These are phyloP conservation scores for Sylvia atricapilla DNA, from an alignment of 2,113 vertebrate genomes.

Conservation along the genomic window DNA sequence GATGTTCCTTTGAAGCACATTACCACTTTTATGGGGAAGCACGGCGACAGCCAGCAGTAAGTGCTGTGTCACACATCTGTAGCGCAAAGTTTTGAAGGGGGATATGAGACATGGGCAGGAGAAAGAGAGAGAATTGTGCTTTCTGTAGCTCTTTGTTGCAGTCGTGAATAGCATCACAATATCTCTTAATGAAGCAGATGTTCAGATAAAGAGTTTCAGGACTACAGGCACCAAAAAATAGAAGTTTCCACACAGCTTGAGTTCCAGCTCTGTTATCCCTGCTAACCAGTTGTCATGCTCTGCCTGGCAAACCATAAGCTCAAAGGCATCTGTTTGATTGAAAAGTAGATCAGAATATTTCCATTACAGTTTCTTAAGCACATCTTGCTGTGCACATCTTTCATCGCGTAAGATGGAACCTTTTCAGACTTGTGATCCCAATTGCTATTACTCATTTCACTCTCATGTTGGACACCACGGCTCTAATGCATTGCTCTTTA, in stretches of 20 bases:
- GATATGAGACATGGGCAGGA: background rate
- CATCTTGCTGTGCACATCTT: background rate
- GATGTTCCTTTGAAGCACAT: background rate
- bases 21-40: background rate
- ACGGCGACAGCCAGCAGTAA: background rate
- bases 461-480: background rate
- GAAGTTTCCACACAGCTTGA: background rate
- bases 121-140: background rate
- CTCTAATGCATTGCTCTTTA: background rate
- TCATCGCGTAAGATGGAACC: background rate
- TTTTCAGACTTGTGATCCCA: background rate
- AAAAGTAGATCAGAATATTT: background rate
- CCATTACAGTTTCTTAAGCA: background rate
- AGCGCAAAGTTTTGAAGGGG: background rate
- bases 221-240: background rate
- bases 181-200: slow-evolving; percentile 59
- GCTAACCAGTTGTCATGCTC: background rate
- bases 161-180: slow-evolving; percentile 27
- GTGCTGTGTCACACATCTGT: background rate
- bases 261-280: background rate
- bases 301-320: background rate
- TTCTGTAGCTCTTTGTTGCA: slow-evolving; percentile 42
- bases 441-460: background rate
- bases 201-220: slow-evolving; percentile 39
- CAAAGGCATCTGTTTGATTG: background rate